Conservation (phyloP, 2,113 vertebrate genomes). For the Perca fluviatilis region DNA sequence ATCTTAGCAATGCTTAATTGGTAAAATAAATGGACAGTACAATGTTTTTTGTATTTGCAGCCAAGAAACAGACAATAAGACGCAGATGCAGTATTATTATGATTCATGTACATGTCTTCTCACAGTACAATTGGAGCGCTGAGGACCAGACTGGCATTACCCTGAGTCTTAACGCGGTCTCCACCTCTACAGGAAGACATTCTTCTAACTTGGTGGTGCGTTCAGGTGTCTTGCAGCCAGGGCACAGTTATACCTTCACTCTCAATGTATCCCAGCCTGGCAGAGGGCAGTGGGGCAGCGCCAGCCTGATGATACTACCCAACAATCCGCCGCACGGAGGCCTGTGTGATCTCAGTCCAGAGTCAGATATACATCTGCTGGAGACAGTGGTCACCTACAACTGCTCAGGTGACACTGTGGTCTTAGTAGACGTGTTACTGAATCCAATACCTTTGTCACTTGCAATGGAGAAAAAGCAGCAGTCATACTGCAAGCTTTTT, state of each 20-base stretch:
- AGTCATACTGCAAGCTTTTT: background rate
- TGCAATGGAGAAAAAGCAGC: background rate
- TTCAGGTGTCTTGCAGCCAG: slow-evolving; percentile 71
- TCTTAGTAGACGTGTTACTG: rapidly evolving
- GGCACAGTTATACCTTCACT: slow-evolving; percentile 80
- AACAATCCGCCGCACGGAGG: slow-evolving; percentile 80
- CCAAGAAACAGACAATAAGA: background rate
- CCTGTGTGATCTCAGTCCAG: slow-evolving; percentile 77
- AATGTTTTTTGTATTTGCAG: background rate
- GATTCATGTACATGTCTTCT: background rate
- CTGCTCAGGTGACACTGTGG: slow-evolving; percentile 81
- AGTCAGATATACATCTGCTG: slow-evolving; percentile 71
- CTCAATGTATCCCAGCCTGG: slow-evolving; percentile 75
- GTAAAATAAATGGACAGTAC: background rate
- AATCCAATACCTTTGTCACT: background rate
- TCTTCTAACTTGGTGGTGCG: slow-evolving; percentile 76
- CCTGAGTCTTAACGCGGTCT: slow-evolving; percentile 73
- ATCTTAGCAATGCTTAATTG: slow-evolving; percentile 1
- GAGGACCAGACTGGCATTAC: slow-evolving; percentile 64
- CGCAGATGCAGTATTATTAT: background rate
- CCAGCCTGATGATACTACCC: slow-evolving; percentile 67
- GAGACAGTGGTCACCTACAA: slow-evolving; percentile 81
- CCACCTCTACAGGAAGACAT: slow-evolving; percentile 71
- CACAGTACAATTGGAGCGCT: slow-evolving; percentile 84
- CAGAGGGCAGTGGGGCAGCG: slow-evolving; percentile 73